These are phyloP conservation scores for Amphipoea oculea DNA, from an alignment of 2,888 invertebrate genomes.

Conservation along the genomic window DNA sequence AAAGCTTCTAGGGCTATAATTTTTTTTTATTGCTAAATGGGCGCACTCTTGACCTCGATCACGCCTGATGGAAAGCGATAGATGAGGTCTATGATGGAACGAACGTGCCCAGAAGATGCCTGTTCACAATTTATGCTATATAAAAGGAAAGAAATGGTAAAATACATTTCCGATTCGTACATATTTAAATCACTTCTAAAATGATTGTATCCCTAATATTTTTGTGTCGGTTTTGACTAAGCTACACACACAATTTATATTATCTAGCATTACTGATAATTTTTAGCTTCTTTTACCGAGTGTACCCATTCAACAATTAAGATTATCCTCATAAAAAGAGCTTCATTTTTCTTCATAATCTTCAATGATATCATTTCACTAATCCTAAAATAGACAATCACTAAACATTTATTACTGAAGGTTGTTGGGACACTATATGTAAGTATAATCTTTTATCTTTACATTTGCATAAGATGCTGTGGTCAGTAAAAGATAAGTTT, in stretches of 20 bases:
- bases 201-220: background rate
- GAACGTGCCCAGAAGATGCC: no score
- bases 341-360: background rate
- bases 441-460: slow-evolving; percentile 37
- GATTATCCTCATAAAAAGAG: slow-evolving; percentile 12
- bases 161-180: background rate
- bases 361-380: slow-evolving; percentile 8
- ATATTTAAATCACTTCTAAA: background rate
- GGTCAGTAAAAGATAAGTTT: slow-evolving; percentile 56
- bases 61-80: no score
- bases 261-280: background rate
- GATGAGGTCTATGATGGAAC: no score
- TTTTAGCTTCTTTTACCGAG: background rate
- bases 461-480: slow-evolving; percentile 44
- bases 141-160: background rate
- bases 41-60: no score
- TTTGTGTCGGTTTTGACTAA: background rate
- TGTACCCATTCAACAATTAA: background rate
- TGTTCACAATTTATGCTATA: no score
- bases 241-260: background rate
- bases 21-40: no score
- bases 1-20: background rate
- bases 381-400: slow-evolving; percentile 29
- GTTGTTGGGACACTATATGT: slow-evolving; percentile 28
- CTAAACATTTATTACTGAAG: slow-evolving; percentile 27